These are phyloP conservation scores for Antheraea pernyi DNA, from an alignment of 1,140 invertebrate species.

Conservation along the genomic window DNA sequence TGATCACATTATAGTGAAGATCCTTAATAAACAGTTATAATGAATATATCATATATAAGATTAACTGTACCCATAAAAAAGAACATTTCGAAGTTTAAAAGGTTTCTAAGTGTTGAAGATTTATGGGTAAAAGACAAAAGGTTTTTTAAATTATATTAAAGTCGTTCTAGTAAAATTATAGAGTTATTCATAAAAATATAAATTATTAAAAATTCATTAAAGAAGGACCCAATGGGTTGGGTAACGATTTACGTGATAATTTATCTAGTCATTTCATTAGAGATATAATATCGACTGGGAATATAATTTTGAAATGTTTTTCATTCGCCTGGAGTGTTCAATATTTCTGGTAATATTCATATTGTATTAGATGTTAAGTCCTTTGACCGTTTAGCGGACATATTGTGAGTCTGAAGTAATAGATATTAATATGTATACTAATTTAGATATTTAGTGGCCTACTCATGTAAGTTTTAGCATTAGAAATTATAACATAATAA, in stretches of 20 bases:
- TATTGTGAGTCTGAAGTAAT: not conserved
- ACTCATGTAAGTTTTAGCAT: not conserved
- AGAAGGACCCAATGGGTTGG: not conserved
- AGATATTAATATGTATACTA: conserved; percentile 3
- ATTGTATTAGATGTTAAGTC: not conserved
- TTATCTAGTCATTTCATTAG: not conserved
- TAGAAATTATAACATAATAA: not conserved
- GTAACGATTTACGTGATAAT: not conserved
- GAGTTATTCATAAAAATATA: not conserved
- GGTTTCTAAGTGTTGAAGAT: not conserved
- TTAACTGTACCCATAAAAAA: no score
- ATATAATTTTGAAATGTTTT: conserved; percentile 21
- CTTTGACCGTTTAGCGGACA: not conserved
- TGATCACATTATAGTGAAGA: no score
- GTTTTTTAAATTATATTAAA: no score
- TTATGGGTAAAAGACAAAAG: no score
- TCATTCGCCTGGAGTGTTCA: conserved; percentile 39
- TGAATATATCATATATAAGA: not conserved
- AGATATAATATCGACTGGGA: not conserved
- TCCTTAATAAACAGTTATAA: not conserved
- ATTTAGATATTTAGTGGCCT: not conserved
- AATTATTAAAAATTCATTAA: not conserved
- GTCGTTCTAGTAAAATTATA: no score
- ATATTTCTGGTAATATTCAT: conserved; percentile 14
- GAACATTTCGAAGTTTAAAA: no score